phyloP scores from a whole-genome alignment of 2,797 vertebrate species.

The Lithobates sylvaticus region DNA sequence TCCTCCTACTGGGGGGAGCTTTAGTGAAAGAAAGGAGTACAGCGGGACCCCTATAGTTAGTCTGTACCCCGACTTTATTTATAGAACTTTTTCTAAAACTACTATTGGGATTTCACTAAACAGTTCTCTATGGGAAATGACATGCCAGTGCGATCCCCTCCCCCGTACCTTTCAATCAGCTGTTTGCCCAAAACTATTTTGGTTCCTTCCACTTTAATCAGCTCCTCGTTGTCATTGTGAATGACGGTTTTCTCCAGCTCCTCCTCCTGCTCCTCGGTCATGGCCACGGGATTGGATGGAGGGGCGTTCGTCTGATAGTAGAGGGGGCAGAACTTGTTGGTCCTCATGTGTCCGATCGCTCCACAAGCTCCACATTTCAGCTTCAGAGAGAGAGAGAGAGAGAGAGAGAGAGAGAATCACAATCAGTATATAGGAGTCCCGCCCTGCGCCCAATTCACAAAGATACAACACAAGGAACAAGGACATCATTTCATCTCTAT shows the following conservation, averaged over 20 bases:
- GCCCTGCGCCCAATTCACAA: too few relatives aligned
- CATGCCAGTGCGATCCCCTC: too few relatives aligned
- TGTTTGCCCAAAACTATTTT: conserved; percentile 98
- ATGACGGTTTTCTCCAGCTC: conserved; percentile 98
- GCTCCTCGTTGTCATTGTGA: conserved; percentile 97
- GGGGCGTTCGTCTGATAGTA: conserved; percentile 99
- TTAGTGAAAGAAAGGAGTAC: too few relatives aligned
- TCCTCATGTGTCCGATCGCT: conserved; percentile 98
- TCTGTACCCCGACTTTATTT: too few relatives aligned
- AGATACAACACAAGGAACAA: too few relatives aligned
- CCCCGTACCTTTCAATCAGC: conserved; percentile 92
- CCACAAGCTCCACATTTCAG: conserved; percentile 98
- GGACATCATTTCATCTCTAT: too few relatives aligned
- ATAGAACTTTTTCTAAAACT: too few relatives aligned
- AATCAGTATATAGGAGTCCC: neutral
- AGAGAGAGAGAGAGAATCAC: conserved; percentile 23
- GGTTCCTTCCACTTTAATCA: conserved; percentile 98
- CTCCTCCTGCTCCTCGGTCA: conserved; percentile 99
- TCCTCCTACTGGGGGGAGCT: too few relatives aligned
- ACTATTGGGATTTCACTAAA: too few relatives aligned
- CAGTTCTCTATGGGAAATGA: too few relatives aligned
- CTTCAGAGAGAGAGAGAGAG: conserved; percentile 72
- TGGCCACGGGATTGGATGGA: conserved; percentile 97
- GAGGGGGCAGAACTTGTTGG: conserved; percentile 97
- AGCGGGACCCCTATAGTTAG: too few relatives aligned